Evolutionary conservation across 2,113 vertebrate genomes (phyloP).

Genomic region (Nipponia nippon): DNA sequence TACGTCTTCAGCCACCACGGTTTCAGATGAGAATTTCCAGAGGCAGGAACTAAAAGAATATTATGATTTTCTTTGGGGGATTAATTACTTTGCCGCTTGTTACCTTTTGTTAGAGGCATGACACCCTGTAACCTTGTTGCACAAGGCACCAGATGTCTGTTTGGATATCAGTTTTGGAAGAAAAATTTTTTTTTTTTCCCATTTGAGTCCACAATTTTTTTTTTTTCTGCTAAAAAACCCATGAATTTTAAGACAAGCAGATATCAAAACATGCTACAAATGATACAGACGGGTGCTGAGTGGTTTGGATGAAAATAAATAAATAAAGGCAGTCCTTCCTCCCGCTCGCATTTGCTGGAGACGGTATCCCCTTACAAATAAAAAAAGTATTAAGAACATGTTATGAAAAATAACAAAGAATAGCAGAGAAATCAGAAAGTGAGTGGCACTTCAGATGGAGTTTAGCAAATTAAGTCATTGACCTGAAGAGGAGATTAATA

Average conservation of each 20-base stretch:
- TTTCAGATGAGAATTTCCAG: slow-evolving; percentile 51
- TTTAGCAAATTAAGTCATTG: slow-evolving; percentile 94
- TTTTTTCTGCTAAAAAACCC: not conserved
- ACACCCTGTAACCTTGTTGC: not conserved
- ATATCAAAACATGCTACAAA: not conserved
- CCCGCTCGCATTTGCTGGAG: slow-evolving; percentile 57
- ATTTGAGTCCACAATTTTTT: not conserved
- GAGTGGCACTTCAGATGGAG: slow-evolving; percentile 88
- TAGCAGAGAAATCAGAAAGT: slow-evolving; percentile 72
- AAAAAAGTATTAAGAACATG: slow-evolving; percentile 74
- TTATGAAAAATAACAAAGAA: slow-evolving; percentile 85
- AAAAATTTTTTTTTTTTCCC: not conserved
- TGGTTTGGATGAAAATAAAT: not conserved
- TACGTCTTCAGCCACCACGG: not conserved
- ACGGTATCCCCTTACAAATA: slow-evolving; percentile 70
- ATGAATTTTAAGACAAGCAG: not conserved
- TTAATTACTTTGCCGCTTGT: slow-evolving; percentile 25
- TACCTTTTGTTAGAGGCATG: slow-evolving; percentile 36
- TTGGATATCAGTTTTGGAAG: not conserved
- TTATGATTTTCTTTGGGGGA: slow-evolving; percentile 36
- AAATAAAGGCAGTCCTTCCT: not conserved
- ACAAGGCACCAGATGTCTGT: slow-evolving; percentile 19
- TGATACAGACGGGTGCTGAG: not conserved
- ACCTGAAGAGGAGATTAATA: slow-evolving; percentile 94
- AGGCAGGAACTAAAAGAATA: slow-evolving; percentile 24